Conservation (phyloP, 2,113 vertebrate species). For the Jaculus jaculus region DNA sequence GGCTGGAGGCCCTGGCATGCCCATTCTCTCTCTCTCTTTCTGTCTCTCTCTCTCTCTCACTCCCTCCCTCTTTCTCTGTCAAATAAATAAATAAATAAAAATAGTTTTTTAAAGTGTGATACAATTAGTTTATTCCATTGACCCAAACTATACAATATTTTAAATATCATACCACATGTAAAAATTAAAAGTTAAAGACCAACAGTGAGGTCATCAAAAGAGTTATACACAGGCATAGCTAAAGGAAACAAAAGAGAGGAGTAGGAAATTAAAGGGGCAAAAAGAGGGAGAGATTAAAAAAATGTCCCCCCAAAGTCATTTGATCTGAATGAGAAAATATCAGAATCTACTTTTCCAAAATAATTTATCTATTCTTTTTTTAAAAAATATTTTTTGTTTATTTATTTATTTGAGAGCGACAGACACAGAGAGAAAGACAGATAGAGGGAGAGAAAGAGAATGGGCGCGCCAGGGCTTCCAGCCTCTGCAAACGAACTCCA, state of each 20-base stretch:
- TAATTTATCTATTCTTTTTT: background rate
- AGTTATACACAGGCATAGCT: background rate
- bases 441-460: too few species aligned
- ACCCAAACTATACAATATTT: background rate
- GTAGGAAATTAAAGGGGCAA: background rate
- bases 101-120: too few species aligned
- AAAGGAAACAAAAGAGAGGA: background rate
- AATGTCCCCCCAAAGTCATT: background rate
- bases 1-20: too few species aligned
- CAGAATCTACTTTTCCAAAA: conserved; percentile 11
- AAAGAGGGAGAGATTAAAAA: background rate
- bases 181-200: conserved; percentile 9
- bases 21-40: too few species aligned
- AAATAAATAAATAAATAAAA: too few species aligned
- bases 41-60: too few species aligned
- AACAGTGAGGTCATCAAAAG: background rate
- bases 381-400: too few species aligned
- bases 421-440: too few species aligned
- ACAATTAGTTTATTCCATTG: conserved; percentile 27
- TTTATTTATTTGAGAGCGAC: too few species aligned
- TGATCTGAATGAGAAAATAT: background rate
- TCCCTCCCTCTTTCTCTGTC: too few species aligned
- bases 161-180: background rate
- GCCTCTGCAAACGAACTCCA: too few species aligned
- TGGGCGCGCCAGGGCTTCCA: too few species aligned